Base-by-base conservation (phyloP, 2,797 vertebrate genomes). In the Pampus argenteus region DNA sequence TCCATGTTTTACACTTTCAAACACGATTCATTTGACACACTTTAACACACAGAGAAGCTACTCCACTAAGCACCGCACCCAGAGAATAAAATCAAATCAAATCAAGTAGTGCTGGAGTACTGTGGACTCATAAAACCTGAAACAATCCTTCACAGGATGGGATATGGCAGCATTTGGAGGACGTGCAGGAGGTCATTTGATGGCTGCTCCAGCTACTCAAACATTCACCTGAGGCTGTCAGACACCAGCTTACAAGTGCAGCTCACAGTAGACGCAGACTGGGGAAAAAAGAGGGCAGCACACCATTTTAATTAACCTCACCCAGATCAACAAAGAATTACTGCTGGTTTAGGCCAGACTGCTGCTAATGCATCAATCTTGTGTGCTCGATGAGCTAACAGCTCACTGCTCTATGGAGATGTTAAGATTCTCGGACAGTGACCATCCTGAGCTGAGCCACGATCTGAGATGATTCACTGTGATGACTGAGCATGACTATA, bases 131-230 rank as follows among this genome's bases (percentile, higher is more conserved):
- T 51, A 68, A 71, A 78, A 62, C 60, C 42, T 9, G 20, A 77
- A 84, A 82, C 64, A 80, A 80, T 75, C 82, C 88, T 91, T 90
- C 90, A 90, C 68, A 84, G 70, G 9, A 11, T 72, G 55, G 86
- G 81, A 89, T 86, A 60, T 49, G 68, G 71, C 31, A 82, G 77
- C 69, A 31, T 84, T 83, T 73, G 79, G 79, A 85, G 84, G 82
- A 76, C 73, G 48, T 49, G 6, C 40, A 48, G 55, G 74, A 92
- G 89, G 90, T 92, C 90, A 89, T 83, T 74, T 83, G 70, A 78
- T 87, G 81, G 83, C 78, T 84, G 61, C 45, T 80, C 55, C 8
- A 36, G 48, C 49, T 7, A 44, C 76, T 84, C 51, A 42, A 74
- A 78, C 36, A 45, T 79, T 81, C 49, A 55, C 68, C 71, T 23